Evolutionary conservation across 1,140 invertebrate species (phyloP), one percentile per base, ranked within the genome.

Genomic region (Melanaphis sacchari): DNA sequence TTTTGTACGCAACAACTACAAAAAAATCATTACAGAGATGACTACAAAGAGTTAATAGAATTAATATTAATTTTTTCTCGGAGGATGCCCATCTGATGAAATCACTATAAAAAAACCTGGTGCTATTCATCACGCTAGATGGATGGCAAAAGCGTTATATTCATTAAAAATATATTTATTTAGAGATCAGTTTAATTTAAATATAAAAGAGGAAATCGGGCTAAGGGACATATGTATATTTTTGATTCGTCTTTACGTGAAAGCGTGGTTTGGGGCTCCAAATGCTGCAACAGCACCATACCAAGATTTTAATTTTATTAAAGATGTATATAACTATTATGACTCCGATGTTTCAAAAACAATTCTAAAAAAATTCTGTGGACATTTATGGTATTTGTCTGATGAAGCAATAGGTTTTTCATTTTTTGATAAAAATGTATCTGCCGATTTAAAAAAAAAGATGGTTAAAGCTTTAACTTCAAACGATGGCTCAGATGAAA

Each of bases 161-260:
- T 85, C 84, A 85, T 85, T 85, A 31, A 85, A 85, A 85, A 52
- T 52, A 52, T 52, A 52, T 52, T 52, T 52, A 52, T 24, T 52
- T 52, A 5, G 49, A 52, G 22, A 85, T 85, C 26, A 43, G 41
- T 85, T 85, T 85, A 22, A 43, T 85, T 85, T 85, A 85, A 85
- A 85, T 85, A 85, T 15, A 85, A 85, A 43, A 9, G 11, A 85
- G 41, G 84, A 85, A 85, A 85, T 7, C 0, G 84, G 84, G 26
- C 41, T 85, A 85, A 43, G 40, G 41, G 84, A 85, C 40, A 85
- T 85, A 26, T 85, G 84, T 43, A 85, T 85, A 31, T 85, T 85
- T 85, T 85, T 85, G 26, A 43, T 85, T 85, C 26, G 40, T 85
- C 26, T 43, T 9, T 85, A 85, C 36, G 24, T 85, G 8, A 85